Percentiles rank a stretch among this genome's conserved stretches.
Evolutionary conservation across 2,113 vertebrate genomes (phyloP).

Genomic region (Strix uralensis): DNA sequence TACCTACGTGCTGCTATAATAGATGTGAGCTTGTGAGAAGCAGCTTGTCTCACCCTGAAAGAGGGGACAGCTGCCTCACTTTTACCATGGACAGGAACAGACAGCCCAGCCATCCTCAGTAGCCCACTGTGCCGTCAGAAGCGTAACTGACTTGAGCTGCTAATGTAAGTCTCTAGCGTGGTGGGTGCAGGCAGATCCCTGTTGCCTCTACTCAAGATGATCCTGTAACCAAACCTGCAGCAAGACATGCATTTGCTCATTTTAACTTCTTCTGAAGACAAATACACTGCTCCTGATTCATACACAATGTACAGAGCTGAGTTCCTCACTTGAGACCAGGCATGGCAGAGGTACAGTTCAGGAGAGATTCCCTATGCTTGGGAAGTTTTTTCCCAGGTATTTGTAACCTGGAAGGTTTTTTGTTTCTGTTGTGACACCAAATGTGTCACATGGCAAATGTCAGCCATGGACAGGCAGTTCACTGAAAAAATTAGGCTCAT

Average conservation of each 20-base stretch:
- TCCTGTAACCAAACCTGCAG: neutral
- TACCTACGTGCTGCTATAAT: neutral
- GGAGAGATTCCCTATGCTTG: neutral
- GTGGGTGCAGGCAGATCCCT: neutral
- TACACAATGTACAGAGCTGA: neutral
- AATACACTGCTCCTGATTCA: neutral
- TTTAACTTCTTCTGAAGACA: neutral
- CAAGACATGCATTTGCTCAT: neutral
- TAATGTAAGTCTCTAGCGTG: fast-evolving
- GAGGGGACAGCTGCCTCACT: neutral
- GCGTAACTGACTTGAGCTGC: neutral
- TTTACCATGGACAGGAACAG: neutral
- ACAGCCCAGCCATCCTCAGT: neutral
- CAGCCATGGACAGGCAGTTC: neutral
- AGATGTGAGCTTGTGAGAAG: neutral
- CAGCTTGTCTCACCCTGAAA: neutral
- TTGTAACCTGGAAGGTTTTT: neutral
- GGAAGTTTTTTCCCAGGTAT: neutral
- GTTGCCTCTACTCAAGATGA: neutral
- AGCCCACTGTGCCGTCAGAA: neutral
- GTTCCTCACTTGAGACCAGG: neutral
- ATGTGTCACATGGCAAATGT: neutral
- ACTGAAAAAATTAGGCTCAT: neutral
- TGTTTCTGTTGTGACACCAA: neutral
- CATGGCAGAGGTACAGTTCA: neutral